Evolutionary conservation across 1,140 invertebrate genomes (phyloP).

Genomic region (Teleopsis dalmanni): DNA sequence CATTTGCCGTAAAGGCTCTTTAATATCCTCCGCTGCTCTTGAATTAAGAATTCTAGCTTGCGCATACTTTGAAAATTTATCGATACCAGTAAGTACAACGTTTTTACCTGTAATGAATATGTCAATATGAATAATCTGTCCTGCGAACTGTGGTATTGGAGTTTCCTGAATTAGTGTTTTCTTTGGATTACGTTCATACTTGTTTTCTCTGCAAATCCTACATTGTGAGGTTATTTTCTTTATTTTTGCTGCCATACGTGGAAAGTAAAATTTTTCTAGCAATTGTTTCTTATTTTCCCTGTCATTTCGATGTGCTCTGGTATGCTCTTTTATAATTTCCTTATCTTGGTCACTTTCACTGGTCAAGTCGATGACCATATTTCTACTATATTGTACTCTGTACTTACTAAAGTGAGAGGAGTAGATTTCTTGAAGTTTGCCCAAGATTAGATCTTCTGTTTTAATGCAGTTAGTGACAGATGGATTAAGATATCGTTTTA

Average conservation of each 20-base stretch:
- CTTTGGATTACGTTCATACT: too few species aligned
- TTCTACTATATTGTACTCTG: too few species aligned
- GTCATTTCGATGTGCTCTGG: too few species aligned
- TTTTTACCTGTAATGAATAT: neutral
- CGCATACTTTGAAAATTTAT: neutral
- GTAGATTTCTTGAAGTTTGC: too few species aligned
- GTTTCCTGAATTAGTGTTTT: neutral
- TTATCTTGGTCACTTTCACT: too few species aligned
- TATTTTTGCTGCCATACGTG: neutral
- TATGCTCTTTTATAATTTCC: too few species aligned
- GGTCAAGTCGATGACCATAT: too few species aligned
- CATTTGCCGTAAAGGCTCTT: neutral
- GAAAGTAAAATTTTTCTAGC: slow-evolving; percentile 2
- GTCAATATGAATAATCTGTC: slow-evolving; percentile 1
- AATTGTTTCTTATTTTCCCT: slow-evolving; percentile 4
- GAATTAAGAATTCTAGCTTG: neutral
- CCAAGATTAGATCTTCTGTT: too few species aligned
- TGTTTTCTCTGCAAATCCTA: neutral
- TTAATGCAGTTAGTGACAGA: too few species aligned
- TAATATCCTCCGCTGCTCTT: neutral
- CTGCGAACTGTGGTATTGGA: neutral
- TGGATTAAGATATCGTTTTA: too few species aligned
- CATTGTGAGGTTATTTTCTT: neutral
- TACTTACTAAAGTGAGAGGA: too few species aligned
- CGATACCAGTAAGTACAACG: neutral